Evolutionary conservation across 2,113 vertebrate genomes (phyloP), one percentile per base, ranked within the genome.

Genomic region (Trogon melanurus): DNA sequence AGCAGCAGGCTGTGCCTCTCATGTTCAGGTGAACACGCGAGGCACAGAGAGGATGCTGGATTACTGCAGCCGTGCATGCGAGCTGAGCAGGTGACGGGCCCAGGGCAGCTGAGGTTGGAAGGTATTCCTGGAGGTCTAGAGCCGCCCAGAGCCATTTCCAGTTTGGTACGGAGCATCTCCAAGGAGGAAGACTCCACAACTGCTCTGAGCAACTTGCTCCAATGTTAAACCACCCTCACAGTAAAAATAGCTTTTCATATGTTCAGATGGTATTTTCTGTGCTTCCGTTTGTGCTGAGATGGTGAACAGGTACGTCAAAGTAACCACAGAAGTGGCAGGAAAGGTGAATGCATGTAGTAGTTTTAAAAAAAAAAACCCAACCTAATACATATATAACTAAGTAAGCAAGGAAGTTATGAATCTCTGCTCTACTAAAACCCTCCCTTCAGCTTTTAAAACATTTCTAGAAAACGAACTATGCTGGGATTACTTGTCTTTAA

Each of bases 381-480:
- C 7, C 32, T 44, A 69, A 93, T 13, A 57, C 15, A 29, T 36
- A 69, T 38, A 61, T 13, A 69, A 69, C 48, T 20, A 76, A 58
- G 51, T 62, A 29, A 21, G 41, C 7, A 93, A 88, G 13, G 38
- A 94, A 71, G 34, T 70, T 83, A 85, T 23, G 27, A 87, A 29
- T 20, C 32, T 56, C 44, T 92, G 27, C 78, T 83, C 58, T 26
- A 75, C 15, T 91, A 91, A 95, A 96, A 94, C 85, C 5, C n/a
- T 54, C 7, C 84, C 56, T 51, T 93, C 36, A 73, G 44, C 45
- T 94, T 91, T 61, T 47, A 89, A 83, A 85, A 79, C 21, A 71
- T 38, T 92, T 94, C 60, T 88, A 88, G 73, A 91, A 82, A 96
- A 84, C 38, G 27, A 96, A 96, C 76, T 74, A 76, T 64, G 13